Percentiles rank a stretch among this genome's conserved stretches.
phyloP scores from a whole-genome alignment of 2,113 vertebrate genomes.

The Centropristis striata region DNA sequence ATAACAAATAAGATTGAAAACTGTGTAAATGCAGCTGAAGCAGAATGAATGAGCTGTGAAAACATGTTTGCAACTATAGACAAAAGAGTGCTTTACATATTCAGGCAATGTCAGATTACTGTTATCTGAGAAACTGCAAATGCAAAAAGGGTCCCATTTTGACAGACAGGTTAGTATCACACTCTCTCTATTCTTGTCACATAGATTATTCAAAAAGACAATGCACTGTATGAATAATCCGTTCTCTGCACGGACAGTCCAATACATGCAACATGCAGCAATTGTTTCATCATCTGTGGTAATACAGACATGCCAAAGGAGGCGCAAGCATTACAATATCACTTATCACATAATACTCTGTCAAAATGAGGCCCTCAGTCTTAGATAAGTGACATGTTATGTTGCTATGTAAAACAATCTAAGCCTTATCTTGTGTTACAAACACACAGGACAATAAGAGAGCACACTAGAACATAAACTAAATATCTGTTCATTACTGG shows the following conservation, averaged over 20 bases:
- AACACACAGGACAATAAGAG: constrained; percentile 5
- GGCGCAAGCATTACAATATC: background rate
- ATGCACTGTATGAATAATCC: background rate
- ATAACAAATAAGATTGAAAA: background rate
- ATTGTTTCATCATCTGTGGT: constrained; percentile 42
- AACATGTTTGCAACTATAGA: background rate
- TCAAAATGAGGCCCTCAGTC: constrained; percentile 13
- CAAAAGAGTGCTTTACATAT: constrained; percentile 8
- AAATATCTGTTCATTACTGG: constrained; percentile 4
- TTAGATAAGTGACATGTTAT: constrained; percentile 5
- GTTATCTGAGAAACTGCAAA: constrained; percentile 17
- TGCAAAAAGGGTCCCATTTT: constrained; percentile 20
- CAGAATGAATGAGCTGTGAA: constrained; percentile 17
- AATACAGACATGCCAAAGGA: constrained; percentile 9
- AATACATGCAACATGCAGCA: constrained; percentile 11
- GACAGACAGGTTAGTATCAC: constrained; percentile 2
- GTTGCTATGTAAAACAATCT: constrained; percentile 31
- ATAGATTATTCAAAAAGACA: background rate
- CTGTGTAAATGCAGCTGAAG: constrained; percentile 19
- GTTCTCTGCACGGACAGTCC: background rate
- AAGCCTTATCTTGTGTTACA: background rate
- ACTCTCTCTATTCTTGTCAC: background rate
- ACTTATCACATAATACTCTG: background rate
- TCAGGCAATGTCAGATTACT: background rate
- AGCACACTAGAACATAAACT: constrained; percentile 6